Percentiles rank a stretch among this genome's conserved stretches.
Conservation (phyloP, 2,113 vertebrate genomes). For the Tychaedon coryphoeus region DNA sequence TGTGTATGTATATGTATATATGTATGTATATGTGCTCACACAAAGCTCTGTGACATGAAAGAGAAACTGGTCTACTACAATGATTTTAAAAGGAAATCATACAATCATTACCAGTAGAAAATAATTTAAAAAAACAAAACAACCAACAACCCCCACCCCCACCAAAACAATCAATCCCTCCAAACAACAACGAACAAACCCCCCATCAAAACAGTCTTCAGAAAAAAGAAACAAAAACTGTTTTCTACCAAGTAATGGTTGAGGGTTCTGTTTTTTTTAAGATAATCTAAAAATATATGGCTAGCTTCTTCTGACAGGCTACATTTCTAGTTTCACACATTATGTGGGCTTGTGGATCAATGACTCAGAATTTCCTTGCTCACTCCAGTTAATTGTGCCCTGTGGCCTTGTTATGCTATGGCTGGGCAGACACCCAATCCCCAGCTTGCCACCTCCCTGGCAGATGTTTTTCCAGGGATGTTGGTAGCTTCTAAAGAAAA, state of each 20-base stretch:
- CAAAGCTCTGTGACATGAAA: neutral
- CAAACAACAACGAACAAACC: neutral
- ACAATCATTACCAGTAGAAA: neutral
- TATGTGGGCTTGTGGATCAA: conserved; percentile 74
- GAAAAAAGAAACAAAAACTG: neutral
- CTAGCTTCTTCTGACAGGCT: conserved; percentile 16
- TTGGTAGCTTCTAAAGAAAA: neutral
- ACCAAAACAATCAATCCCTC: neutral
- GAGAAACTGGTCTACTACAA: neutral
- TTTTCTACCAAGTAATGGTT: neutral
- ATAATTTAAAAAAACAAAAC: neutral
- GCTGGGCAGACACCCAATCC: conserved; percentile 79
- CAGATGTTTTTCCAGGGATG: neutral
- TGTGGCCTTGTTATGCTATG: conserved; percentile 37
- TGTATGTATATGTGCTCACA: neutral
- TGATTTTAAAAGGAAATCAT: neutral
- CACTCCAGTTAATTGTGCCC: conserved; percentile 72
- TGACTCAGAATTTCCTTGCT: conserved; percentile 80
- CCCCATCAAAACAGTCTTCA: neutral
- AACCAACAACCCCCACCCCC: too few relatives aligned
- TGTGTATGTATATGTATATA: neutral
- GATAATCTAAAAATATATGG: neutral
- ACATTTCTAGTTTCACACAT: conserved; percentile 1
- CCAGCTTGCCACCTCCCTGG: conserved; percentile 72
- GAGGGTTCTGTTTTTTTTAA: neutral